phyloP scores from a whole-genome alignment of 1,140 invertebrate genomes.

The Vanessa tameamea region DNA sequence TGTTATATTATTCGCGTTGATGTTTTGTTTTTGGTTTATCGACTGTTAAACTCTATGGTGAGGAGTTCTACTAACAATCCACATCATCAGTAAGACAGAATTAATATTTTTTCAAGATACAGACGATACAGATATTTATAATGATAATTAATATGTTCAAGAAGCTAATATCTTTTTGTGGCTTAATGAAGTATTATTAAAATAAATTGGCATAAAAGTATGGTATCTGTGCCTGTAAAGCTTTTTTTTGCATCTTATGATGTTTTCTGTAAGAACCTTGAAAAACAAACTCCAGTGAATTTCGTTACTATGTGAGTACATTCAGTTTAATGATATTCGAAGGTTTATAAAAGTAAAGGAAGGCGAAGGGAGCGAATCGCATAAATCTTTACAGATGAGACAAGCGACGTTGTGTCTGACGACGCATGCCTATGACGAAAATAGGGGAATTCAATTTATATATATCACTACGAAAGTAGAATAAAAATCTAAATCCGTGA shows the following conservation, averaged over 20 bases:
- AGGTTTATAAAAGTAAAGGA: constrained; percentile 20
- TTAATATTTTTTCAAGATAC: too few relatives aligned
- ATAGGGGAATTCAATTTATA: constrained; percentile 13
- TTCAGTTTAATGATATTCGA: constrained; percentile 21
- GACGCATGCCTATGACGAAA: background rate
- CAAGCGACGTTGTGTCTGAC: constrained; percentile 7
- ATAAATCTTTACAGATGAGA: constrained; percentile 33
- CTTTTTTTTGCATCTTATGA: too few relatives aligned
- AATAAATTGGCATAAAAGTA: too few relatives aligned
- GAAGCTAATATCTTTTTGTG: too few relatives aligned
- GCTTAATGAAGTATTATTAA: background rate
- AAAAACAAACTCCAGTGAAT: constrained; percentile 13
- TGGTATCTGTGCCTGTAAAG: too few relatives aligned
- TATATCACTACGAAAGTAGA: background rate
- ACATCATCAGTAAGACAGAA: too few relatives aligned
- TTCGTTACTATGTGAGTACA: constrained; percentile 15
- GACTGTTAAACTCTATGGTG: too few relatives aligned
- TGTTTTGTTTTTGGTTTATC: too few relatives aligned
- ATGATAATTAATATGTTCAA: too few relatives aligned
- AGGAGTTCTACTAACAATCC: too few relatives aligned
- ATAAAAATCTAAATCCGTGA: background rate
- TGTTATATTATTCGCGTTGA: too few relatives aligned
- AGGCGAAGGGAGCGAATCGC: constrained; percentile 15
- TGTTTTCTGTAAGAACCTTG: background rate
- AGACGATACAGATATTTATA: too few relatives aligned